Evolutionary conservation across 2,797 vertebrate species (phyloP), one percentile per base, ranked within the genome.

Genomic region (Sebastes taczanowskii): DNA sequence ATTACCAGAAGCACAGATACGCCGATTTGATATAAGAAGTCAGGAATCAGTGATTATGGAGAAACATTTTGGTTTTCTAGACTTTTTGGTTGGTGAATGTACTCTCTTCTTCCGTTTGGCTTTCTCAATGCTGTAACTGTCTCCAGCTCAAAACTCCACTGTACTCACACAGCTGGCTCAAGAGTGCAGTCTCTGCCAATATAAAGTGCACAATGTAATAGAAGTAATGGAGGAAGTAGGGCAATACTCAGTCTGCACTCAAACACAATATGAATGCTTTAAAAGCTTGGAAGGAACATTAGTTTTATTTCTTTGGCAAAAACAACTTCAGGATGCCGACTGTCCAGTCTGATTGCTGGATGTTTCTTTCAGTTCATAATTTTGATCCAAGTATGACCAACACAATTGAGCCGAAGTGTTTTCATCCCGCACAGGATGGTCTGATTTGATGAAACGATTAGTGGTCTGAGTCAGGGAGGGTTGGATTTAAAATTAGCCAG

Each of bases 351-450:
- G 71, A 85, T 61, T 63, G 72, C 65, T 69, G 56, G 35, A 64
- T 73, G 72, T 81, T 77, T 62, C 32, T 59, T 58, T 30, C 27
- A 29, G 61, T 73, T 82, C 23, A 65, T 71, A 14, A 55, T 82
- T 81, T 74, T 30, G 72, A 86, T 88, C 82, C 87, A 10, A 67
- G 58, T 60, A 59, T 13, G 11, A 60, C 61, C 61, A 58, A 62
- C 79, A 91, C 84, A 89, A 88, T 90, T 78, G 22, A 80, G 34
- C 71, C 68, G 4, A 82, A 92, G 88, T 91, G 88, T 92, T 93
- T 89, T 82, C 83, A 61, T 82, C 71, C 86, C 2, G 13, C 46
- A 58, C 71, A 78, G 87, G 86, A 90, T 88, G 65, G 63, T 61
- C 76, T 71, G 61, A 71, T 84, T 67, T 85, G 56, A 84, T 86